Evolutionary conservation across 2,888 invertebrate genomes (phyloP), one percentile per base, ranked within the genome.

Genomic region (Pemphredon lugubris): DNA sequence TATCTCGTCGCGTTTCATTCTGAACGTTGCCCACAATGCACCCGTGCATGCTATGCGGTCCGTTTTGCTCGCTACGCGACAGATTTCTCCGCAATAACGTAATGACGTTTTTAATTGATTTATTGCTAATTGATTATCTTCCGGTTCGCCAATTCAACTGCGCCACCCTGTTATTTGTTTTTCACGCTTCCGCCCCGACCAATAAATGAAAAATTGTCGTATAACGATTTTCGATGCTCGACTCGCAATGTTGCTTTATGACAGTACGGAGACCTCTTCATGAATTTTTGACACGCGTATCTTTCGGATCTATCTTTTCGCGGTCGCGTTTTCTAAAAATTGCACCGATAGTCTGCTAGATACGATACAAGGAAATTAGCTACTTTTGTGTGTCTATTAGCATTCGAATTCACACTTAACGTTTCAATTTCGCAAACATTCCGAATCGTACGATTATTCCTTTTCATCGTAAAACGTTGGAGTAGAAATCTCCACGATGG

Each of bases 71-170:
- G 26, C 13, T 13, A 37, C 3, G 14, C 67, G 50, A 60, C 59
- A 40, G 44, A 54, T 58, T 67, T 18, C 50, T 66, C 50, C 48
- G 32, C 51, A 63, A 68, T 77, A 67, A 57, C 42, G 68, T 70
- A 64, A 72, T 71, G 61, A 79, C 58, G 32, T 70, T 81, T 82
- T 74, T 59, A 69, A 82, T 73, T 66, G 75, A 66, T 66, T 73
- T 59, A 72, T 75, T 40, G 67, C 50, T 71, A 73, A 81, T 77
- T 70, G 79, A 75, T 77, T 71, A 66, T 73, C 67, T 75, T 77
- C 61, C 67, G 45, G 40, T 26, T 47, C 48, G 40, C 18, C 53
- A 44, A 58, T 47, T 58, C 64, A 42, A 9, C 44, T 6, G 47
- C 48, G 18, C n/a, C 30, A 20, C 42, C 45, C 42, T 58, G 48